phyloP scores from a whole-genome alignment of 2,888 invertebrate genomes.

The Pyrocoelia pectoralis region DNA sequence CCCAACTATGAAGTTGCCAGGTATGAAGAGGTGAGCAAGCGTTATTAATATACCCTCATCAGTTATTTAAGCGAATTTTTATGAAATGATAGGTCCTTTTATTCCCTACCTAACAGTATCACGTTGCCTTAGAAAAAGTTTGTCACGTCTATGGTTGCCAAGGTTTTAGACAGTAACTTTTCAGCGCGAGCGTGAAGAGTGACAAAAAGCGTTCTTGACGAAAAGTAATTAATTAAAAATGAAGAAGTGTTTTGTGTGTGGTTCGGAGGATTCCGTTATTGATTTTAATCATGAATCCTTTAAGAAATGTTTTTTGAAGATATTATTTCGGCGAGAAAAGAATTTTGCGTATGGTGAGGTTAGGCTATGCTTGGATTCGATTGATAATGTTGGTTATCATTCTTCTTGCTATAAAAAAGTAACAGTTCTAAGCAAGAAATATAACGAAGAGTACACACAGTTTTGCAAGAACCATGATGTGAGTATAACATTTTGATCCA shows the following conservation, averaged over 20 bases:
- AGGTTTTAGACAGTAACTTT: no score
- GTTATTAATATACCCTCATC: no score
- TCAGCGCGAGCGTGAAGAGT: no score
- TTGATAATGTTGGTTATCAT: no score
- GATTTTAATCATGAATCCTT: not conserved
- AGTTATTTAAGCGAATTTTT: not conserved
- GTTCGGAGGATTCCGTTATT: not conserved
- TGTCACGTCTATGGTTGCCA: no score
- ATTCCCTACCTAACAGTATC: no score
- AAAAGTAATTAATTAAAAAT: no score
- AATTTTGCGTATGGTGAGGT: not conserved
- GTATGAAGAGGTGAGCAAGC: no score
- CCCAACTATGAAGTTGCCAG: no score
- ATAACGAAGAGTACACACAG: not conserved
- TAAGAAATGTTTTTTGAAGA: not conserved
- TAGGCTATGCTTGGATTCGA: constrained; percentile 1
- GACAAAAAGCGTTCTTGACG: no score
- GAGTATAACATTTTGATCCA: not conserved
- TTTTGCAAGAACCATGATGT: no score
- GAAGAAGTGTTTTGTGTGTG: not conserved
- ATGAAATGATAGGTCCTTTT: not conserved
- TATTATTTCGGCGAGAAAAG: not conserved
- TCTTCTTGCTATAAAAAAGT: not conserved
- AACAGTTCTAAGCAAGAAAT: not conserved
- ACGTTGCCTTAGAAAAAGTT: no score